Conservation (phyloP, 2,797 vertebrate species). For the Prionace glauca region DNA sequence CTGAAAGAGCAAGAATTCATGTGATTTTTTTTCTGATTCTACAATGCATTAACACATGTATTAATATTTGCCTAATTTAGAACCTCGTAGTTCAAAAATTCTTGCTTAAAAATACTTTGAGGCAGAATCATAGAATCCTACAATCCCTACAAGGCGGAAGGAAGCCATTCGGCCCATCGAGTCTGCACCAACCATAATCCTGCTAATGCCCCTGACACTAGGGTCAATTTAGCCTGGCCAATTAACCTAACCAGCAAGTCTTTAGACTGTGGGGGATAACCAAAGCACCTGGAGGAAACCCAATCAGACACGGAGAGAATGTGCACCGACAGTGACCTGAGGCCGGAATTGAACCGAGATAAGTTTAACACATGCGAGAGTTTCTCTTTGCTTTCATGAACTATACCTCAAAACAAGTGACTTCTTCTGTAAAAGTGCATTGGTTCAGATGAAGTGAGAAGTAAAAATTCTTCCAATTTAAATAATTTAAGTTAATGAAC, state of each 20-base stretch:
- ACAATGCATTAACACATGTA: background rate
- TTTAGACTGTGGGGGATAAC: too few species aligned
- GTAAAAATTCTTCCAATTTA: background rate
- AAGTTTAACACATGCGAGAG: background rate
- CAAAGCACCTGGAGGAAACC: too few species aligned
- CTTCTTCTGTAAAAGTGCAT: background rate
- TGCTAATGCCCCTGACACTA: too few species aligned
- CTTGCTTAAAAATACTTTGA: background rate
- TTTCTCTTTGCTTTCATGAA: background rate
- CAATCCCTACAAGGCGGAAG: too few species aligned
- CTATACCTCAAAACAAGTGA: background rate
- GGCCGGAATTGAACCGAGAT: too few species aligned
- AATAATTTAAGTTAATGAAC: background rate
- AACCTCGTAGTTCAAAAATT: background rate
- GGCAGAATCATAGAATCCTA: too few species aligned
- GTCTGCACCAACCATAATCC: too few species aligned
- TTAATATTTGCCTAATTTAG: background rate
- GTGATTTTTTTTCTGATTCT: background rate
- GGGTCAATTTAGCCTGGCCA: too few species aligned
- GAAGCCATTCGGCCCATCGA: too few species aligned
- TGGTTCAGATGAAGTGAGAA: background rate
- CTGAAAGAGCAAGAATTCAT: background rate
- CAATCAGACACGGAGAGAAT: too few species aligned
- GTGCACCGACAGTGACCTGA: too few species aligned
- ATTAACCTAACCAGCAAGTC: too few species aligned